phyloP scores from a whole-genome alignment of 2,113 vertebrate genomes.

The Mohoua ochrocephala region DNA sequence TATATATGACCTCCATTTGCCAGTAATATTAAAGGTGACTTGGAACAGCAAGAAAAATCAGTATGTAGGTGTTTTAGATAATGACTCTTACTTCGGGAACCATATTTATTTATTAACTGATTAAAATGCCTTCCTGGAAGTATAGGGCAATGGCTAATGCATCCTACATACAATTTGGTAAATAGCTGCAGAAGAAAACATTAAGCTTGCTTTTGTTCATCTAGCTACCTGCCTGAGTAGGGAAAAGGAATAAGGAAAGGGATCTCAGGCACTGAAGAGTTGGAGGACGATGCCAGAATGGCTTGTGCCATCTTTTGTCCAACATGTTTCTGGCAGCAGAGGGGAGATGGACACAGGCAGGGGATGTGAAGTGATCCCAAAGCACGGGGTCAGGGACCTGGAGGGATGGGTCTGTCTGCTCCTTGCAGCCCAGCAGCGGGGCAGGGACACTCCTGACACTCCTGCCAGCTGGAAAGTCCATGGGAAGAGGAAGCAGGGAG shows the following conservation, averaged over 20 bases:
- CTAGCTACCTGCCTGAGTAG: background rate
- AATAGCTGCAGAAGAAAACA: background rate
- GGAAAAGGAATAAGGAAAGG: background rate
- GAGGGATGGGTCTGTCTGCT: background rate
- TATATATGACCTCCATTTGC: background rate
- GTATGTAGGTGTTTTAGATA: background rate
- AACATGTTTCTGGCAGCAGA: background rate
- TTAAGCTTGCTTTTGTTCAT: background rate
- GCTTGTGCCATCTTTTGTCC: background rate
- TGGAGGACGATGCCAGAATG: background rate
- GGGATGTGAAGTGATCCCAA: background rate
- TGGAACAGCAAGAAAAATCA: background rate
- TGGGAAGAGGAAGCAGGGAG: background rate
- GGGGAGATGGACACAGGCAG: background rate
- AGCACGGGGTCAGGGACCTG: rapidly evolving
- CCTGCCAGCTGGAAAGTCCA: background rate
- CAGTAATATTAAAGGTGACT: background rate
- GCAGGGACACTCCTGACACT: background rate
- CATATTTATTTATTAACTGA: background rate
- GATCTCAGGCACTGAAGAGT: background rate
- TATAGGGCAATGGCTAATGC: background rate
- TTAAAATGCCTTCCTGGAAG: background rate
- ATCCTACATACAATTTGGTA: background rate
- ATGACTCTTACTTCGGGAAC: background rate
- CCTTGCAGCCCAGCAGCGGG: background rate